Base-by-base conservation (phyloP, 1,140 invertebrate genomes). In the Apolygus lucorum region DNA sequence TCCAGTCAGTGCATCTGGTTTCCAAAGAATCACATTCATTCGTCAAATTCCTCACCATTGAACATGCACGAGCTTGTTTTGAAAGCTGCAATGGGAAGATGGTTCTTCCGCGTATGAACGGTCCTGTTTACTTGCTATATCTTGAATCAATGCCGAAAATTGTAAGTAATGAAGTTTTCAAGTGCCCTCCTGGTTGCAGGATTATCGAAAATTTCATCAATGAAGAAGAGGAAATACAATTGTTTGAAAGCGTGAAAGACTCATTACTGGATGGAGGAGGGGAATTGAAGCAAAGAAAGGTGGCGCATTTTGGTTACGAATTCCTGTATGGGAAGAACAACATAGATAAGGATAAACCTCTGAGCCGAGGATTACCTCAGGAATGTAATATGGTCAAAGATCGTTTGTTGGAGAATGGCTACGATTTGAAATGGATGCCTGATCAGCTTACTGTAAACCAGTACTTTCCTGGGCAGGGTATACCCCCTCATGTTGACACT, bases 401-500 rank as follows among this genome's bases (percentile, higher is more conserved):
- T 1, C 81, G 84, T 72, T 81, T 95, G 34, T 74, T 83, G 71
- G 76, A 85, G 28, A 75, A 78, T 75, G 70, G 71, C 14, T 49
- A 62, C 65, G 8, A 34, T 29, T 28, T 71, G 63, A n/a, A 66
- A 27, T 76, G 74, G 68, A 71, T 70, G 1, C 95, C 95, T 28
- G 89, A 98, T 83, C 96, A 98, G 77, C 76, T 98, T 63, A 99
- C 96, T 13, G 85, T 98, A 0, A 99, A 98, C 81, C 85, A 86
- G 74, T 99, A 99, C 80, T 75, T 84, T 67, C 90, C 93, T 69
- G 95, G 95, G 13, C 94, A 98, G 85, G 92, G 92, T 91, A 98
- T 98, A 75, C 95, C 95, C 67, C 84, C 89, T 1, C 96, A 99
- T 82, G 86, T 96, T n/a, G 96, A 99, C 76, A 96, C 92, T 0